These are phyloP conservation scores for Drosophila insularis DNA, from an alignment of 1,140 invertebrate species.

Conservation along the genomic window DNA sequence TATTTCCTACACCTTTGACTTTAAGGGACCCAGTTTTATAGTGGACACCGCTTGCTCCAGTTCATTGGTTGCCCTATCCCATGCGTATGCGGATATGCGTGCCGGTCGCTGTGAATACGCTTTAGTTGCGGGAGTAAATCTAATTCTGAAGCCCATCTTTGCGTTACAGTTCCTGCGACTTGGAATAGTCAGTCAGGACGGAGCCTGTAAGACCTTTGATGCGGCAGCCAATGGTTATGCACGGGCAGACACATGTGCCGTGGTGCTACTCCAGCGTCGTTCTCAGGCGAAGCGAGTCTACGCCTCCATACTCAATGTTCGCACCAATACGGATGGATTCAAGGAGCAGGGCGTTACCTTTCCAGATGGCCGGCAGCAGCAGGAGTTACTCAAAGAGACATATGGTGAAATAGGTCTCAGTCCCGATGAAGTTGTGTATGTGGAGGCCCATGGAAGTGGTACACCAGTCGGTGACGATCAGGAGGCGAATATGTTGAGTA, in stretches of 20 bases:
- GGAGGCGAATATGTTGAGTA: constrained; percentile 95
- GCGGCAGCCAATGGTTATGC: constrained; percentile 95
- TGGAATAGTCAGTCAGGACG: constrained; percentile 94
- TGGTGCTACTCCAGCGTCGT: constrained; percentile 91
- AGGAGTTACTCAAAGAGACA: constrained; percentile 90
- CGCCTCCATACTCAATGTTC: constrained; percentile 92
- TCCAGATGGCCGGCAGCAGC: constrained; percentile 93
- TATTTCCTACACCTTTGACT: constrained; percentile 97
- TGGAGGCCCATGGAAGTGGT: constrained; percentile 99
- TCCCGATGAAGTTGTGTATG: constrained; percentile 91
- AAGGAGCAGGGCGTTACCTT: constrained; percentile 96
- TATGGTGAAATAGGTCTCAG: constrained; percentile 91
- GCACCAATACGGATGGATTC: constrained; percentile 94
- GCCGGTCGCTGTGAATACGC: constrained; percentile 95
- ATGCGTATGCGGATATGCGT: constrained; percentile 92
- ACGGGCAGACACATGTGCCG: constrained; percentile 93
- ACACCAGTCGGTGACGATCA: constrained; percentile 98
- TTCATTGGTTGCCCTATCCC: constrained; percentile 93
- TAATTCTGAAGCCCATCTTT: constrained; percentile 93
- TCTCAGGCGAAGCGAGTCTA: constrained; percentile 90
- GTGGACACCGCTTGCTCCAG: constrained; percentile 98
- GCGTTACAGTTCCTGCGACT: constrained; percentile 96
- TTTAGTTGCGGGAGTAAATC: constrained; percentile 93
- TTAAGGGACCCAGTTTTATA: constrained; percentile 94
- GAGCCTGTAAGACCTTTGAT: constrained; percentile 97